These are phyloP conservation scores for Zaprionus lineosus DNA, from an alignment of 2,888 invertebrate genomes.

Conservation along the genomic window DNA sequence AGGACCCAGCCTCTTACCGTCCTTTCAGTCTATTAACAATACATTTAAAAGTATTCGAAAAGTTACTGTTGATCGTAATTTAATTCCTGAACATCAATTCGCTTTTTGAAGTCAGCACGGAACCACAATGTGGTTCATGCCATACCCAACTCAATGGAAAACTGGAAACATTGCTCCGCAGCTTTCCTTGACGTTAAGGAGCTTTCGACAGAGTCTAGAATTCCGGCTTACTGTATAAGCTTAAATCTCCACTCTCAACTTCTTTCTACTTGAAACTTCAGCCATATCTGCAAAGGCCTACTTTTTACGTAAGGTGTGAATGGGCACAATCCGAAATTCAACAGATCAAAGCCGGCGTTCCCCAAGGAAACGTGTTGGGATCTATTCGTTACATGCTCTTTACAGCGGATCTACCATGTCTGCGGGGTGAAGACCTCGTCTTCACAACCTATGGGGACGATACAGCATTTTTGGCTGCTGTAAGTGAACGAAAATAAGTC, in stretches of 20 bases:
- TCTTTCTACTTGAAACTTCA: neutral
- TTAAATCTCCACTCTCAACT: neutral
- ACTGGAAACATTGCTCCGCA: neutral
- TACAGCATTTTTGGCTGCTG: neutral
- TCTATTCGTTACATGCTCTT: neutral
- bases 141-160: neutral
- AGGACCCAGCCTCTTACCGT: no score
- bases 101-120: no score
- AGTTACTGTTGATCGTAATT: no score
- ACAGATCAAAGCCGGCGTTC: neutral
- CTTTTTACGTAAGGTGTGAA: neutral
- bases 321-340: neutral
- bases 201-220: neutral
- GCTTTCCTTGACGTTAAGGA: neutral
- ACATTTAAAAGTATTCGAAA: no score
- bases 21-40: no score
- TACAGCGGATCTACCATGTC: neutral
- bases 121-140: no score
- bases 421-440: neutral
- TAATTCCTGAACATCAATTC: no score
- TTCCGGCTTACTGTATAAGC: neutral
- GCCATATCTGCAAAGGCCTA: neutral
- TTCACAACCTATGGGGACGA: neutral
- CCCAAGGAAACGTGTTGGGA: neutral
- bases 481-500: neutral